These are phyloP conservation scores for Bucco capensis DNA, from an alignment of 2,113 vertebrate genomes.

Conservation along the genomic window DNA sequence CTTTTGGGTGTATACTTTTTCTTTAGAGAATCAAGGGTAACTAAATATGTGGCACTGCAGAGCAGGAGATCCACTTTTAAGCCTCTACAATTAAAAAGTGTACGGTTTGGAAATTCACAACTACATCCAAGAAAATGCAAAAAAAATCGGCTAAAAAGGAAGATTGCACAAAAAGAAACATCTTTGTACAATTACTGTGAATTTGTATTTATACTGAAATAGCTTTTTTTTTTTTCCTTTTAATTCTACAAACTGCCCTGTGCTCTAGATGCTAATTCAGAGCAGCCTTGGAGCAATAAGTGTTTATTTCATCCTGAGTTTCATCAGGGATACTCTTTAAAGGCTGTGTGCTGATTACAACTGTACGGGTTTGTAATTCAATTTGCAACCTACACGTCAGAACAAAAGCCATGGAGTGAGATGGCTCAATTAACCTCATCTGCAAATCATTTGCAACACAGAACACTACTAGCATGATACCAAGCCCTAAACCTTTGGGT, in stretches of 20 bases:
- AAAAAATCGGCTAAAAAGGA: no score
- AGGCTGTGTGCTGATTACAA: background rate
- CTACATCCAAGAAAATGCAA: background rate
- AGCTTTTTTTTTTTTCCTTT: background rate
- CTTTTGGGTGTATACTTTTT: background rate
- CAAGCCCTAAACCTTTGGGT: background rate
- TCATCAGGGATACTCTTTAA: background rate
- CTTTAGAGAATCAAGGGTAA: background rate
- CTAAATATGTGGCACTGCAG: background rate
- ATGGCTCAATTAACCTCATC: conserved; percentile 37
- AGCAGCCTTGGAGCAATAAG: background rate
- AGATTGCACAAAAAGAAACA: no score
- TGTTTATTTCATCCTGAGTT: background rate
- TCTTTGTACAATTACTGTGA: background rate
- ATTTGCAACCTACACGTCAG: conserved; percentile 2
- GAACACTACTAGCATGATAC: background rate
- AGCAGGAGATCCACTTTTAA: background rate
- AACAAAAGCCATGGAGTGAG: conserved; percentile 16
- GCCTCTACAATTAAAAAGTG: background rate
- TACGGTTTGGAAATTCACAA: background rate
- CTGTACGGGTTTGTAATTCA: background rate
- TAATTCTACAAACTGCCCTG: background rate
- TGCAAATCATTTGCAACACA: conserved; percentile 35
- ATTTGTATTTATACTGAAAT: background rate
- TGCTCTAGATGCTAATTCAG: background rate